These are phyloP conservation scores for Potorous gilbertii DNA, from an alignment of 2,797 vertebrate genomes.

Conservation along the genomic window DNA sequence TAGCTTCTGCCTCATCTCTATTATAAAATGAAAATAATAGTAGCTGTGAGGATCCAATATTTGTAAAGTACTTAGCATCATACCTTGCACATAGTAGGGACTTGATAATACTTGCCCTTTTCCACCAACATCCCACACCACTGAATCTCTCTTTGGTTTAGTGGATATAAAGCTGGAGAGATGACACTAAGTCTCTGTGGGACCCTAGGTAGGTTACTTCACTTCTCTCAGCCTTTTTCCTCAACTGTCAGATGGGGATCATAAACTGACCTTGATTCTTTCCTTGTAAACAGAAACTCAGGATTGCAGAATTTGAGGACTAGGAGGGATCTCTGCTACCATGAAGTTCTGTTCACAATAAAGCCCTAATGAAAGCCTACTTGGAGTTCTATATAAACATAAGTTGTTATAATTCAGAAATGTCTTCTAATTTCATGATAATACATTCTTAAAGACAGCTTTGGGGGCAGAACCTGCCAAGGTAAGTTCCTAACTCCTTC, in stretches of 20 bases:
- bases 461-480: neutral
- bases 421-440: neutral
- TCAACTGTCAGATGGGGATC: neutral
- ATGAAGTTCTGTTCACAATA: neutral
- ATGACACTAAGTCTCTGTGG: too few species aligned
- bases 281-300: neutral
- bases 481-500: neutral
- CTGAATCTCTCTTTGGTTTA: neutral
- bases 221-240: neutral
- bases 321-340: neutral
- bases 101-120: neutral
- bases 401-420: neutral
- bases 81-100: neutral
- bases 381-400: neutral
- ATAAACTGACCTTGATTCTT: neutral
- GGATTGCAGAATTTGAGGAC: neutral
- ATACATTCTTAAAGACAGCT: neutral
- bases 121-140: neutral
- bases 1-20: neutral
- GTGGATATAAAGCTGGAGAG: neutral
- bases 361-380: neutral
- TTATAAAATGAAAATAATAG: neutral
- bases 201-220: neutral
- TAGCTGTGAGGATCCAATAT: neutral
- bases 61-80: neutral